Evolutionary conservation across 2,888 invertebrate genomes (phyloP), one percentile per base, ranked within the genome.

Genomic region (Xanthorhoe spadicearia): DNA sequence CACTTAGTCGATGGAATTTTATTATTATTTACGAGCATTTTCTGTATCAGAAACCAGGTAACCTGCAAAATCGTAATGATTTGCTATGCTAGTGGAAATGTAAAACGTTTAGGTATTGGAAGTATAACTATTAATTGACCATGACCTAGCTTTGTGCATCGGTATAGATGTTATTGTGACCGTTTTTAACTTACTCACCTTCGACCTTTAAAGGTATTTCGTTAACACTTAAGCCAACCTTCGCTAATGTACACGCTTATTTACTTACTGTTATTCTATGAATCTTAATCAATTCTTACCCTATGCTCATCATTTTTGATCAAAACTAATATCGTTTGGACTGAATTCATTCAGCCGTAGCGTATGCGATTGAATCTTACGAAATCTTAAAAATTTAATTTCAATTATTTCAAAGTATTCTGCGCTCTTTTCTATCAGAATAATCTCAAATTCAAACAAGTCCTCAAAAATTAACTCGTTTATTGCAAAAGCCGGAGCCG

Each of bases 1-100:
- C 60, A 61, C 55, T 69, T 65, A 60, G 17, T 56, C 35, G 15
- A 38, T 57, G 17, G 15, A 50, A 35, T 51, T 28, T 46, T 64
- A 23, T 62, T 61, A 49, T 56, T 56, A 9, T 35, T 13, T 43
- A 18, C 18, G 38, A 43, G 38, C 38, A 43, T 13, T 43, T 43
- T 43, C 38, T 13, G 13, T 4, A 43, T 43, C 10, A 43, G 38
- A 13, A 13, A 13, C 13, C 10, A 13, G 38, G 38, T 4, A 43
- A 43, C 38, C 13, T 43, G 38, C 13, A 13, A 43, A 43, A 43
- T 13, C 13, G 3, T 43, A 13, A 4, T 43, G 38, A 2, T 13
- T 43, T 2, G 38, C 38, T 13, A 32, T 32, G 32, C 32, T 32
- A 32, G 6, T 7, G 7, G 8, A 32, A 32, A 32, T 5, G 3